A percentile compares a stretch with the other conserved stretches of the same genome.
Conservation (phyloP, 2,797 vertebrate genomes). For the Parotocinclus haroldoi region DNA sequence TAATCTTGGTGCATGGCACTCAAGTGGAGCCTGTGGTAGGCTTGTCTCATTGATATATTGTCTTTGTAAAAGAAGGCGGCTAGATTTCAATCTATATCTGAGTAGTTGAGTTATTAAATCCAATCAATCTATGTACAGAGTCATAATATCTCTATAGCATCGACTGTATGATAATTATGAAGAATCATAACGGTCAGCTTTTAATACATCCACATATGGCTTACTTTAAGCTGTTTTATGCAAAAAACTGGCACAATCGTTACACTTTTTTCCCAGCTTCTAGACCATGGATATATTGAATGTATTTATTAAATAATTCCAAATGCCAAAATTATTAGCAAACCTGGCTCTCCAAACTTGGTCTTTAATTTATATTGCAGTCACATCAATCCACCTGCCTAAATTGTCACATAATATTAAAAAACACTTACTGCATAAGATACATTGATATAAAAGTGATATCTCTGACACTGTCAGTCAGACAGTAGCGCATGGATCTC, state of each 20-base stretch:
- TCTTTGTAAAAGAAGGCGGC: slow-evolving; percentile 47
- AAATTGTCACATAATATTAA: slow-evolving; percentile 28
- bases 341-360: background rate
- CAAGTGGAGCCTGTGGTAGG: slow-evolving; percentile 52
- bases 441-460: slow-evolving; percentile 32
- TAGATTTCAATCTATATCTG: slow-evolving; percentile 43
- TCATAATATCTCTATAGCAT: slow-evolving; percentile 24
- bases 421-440: slow-evolving; percentile 25
- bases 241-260: no score
- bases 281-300: no score
- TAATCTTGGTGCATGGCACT: slow-evolving; percentile 60
- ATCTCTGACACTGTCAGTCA: slow-evolving; percentile 27
- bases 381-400: slow-evolving; percentile 30
- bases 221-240: no score
- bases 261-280: no score
- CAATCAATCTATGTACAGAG: slow-evolving; percentile 39
- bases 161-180: slow-evolving; percentile 8
- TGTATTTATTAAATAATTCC: slow-evolving; percentile 1
- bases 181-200: slow-evolving; percentile 5
- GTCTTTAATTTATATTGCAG: slow-evolving; percentile 26
- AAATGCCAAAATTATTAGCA: no score
- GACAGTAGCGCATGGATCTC: slow-evolving; percentile 18
- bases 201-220: no score
- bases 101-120: slow-evolving; percentile 41
- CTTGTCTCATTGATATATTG: slow-evolving; percentile 63